Evolutionary conservation across 2,888 invertebrate species (phyloP).

Genomic region (Poecilobothrus nobilitatus): DNA sequence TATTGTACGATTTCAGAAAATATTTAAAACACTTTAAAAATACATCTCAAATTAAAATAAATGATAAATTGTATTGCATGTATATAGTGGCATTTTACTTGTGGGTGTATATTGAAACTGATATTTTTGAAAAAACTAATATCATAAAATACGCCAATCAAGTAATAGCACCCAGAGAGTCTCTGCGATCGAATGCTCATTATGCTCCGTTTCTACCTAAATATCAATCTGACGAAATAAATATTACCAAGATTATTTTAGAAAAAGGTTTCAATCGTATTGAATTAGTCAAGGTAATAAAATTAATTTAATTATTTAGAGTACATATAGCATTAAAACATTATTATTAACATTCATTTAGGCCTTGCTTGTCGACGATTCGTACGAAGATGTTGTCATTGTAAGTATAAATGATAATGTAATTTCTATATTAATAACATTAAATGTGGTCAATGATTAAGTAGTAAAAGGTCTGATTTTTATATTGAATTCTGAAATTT

Average conservation of each 20-base stretch:
- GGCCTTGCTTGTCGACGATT: not conserved
- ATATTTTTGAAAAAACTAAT: slow-evolving; percentile 13
- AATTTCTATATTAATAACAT: not conserved
- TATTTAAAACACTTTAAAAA: slow-evolving; percentile 14
- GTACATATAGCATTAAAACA: no score
- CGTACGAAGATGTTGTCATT: not conserved
- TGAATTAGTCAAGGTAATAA: not conserved
- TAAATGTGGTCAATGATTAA: slow-evolving; percentile 9
- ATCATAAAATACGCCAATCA: slow-evolving; percentile 15
- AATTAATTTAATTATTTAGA: no score
- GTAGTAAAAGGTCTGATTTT: slow-evolving; percentile 15
- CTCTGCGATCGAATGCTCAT: slow-evolving; percentile 4
- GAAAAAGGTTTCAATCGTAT: slow-evolving; percentile 9
- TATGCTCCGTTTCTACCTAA: slow-evolving; percentile 12
- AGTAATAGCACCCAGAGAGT: slow-evolving; percentile 13
- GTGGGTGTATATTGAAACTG: slow-evolving; percentile 15
- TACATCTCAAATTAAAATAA: slow-evolving; percentile 9
- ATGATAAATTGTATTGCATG: slow-evolving; percentile 11
- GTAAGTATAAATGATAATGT: not conserved
- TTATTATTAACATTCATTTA: not conserved
- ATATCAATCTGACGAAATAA: slow-evolving; percentile 5
- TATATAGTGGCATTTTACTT: slow-evolving; percentile 15
- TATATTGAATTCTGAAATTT: slow-evolving; percentile 8
- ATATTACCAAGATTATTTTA: slow-evolving; percentile 14
- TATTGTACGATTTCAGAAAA: slow-evolving; percentile 15